These are phyloP conservation scores for Piezodorus guildinii DNA, from an alignment of 1,140 invertebrate species.

Conservation along the genomic window DNA sequence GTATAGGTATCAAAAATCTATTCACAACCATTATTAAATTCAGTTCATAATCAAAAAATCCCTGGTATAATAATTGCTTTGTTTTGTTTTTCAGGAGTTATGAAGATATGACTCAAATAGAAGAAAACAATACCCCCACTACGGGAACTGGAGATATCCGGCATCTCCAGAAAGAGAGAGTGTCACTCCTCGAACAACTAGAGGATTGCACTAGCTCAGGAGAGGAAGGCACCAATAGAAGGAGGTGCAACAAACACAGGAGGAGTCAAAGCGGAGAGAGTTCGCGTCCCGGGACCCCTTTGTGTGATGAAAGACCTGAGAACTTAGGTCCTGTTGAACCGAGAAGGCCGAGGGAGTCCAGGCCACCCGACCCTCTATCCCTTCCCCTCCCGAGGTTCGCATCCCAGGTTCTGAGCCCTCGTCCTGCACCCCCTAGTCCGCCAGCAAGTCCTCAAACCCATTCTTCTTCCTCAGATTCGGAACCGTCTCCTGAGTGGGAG, in stretches of 20 bases:
- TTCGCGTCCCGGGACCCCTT: conserved; percentile 65
- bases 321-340: conserved; percentile 58
- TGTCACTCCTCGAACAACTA: conserved; percentile 54
- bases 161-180: conserved; percentile 55
- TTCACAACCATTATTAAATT: too few relatives aligned
- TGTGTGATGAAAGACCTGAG: conserved; percentile 71
- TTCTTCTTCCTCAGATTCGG: conserved; percentile 32
- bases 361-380: conserved; percentile 52
- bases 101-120: conserved; percentile 26
- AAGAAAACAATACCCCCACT: conserved; percentile 19
- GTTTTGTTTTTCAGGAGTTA: conserved; percentile 28
- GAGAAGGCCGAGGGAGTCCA: conserved; percentile 46
- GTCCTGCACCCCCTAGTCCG: conserved; percentile 27
- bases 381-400: conserved; percentile 77
- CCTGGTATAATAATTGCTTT: not conserved
- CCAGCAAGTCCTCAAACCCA: conserved; percentile 27
- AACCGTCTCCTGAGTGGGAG: conserved; percentile 42
- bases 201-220: conserved; percentile 61
- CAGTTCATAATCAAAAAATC: too few relatives aligned
- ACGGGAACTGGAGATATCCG: conserved; percentile 44
- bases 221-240: conserved; percentile 32
- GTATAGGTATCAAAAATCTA: conserved; percentile 16
- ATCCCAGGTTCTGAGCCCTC: conserved; percentile 42
- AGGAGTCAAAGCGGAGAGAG: conserved; percentile 39
- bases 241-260: conserved; percentile 36